Evolutionary conservation across 2,797 vertebrate species (phyloP).

Genomic region (Gymnothorax reevesii): DNA sequence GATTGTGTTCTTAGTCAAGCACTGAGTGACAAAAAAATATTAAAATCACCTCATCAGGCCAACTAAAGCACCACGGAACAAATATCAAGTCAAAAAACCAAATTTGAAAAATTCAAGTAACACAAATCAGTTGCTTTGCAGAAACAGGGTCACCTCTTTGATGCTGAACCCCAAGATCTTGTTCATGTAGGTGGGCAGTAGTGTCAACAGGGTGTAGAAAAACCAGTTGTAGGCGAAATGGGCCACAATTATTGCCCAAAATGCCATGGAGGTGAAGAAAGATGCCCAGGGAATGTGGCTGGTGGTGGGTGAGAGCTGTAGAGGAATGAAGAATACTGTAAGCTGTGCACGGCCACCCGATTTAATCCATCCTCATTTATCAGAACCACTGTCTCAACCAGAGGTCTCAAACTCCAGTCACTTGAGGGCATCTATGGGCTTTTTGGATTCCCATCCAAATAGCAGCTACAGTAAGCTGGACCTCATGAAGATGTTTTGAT

Average conservation of each 20-base stretch:
- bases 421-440: no score
- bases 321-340: background rate
- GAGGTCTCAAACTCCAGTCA: no score
- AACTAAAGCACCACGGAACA: background rate
- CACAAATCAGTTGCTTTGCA: background rate
- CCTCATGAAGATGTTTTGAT: no score
- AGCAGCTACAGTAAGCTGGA: no score
- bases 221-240: conserved; percentile 98
- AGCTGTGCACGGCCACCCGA: background rate
- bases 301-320: conserved; percentile 75
- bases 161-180: conserved; percentile 90
- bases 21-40: no score
- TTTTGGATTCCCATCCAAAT: no score
- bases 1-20: background rate
- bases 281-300: conserved; percentile 83
- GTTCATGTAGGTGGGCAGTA: conserved; percentile 97
- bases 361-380: background rate
- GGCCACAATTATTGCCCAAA: conserved; percentile 92
- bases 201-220: conserved; percentile 94
- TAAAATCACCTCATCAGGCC: no score
- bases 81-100: background rate
- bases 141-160: conserved; percentile 79
- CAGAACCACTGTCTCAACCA: background rate
- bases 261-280: conserved; percentile 80
- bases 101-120: background rate